phyloP scores from a whole-genome alignment of 1,140 invertebrate species.

The Ditylenchus dipsaci region DNA sequence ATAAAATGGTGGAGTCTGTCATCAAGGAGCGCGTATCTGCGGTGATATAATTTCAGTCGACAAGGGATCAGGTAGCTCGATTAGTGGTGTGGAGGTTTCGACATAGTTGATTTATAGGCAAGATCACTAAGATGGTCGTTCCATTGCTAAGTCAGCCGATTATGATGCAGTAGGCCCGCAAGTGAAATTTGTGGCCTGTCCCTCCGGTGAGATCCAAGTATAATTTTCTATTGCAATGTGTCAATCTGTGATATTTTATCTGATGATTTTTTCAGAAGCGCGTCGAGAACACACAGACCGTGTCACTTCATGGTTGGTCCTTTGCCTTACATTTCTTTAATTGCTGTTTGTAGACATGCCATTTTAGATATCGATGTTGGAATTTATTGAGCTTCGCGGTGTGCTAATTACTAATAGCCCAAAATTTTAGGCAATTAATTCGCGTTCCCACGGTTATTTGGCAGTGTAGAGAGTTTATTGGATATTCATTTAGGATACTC shows the following conservation, averaged over 20 bases:
- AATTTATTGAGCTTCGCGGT: not conserved
- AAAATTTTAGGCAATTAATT: conserved; percentile 40
- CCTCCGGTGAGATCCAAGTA: conserved; percentile 79
- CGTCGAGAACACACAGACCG: conserved; percentile 97
- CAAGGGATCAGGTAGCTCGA: conserved; percentile 48
- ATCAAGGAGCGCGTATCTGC: conserved; percentile 84
- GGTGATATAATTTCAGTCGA: conserved; percentile 59
- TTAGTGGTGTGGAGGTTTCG: not conserved
- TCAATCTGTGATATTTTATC: not conserved
- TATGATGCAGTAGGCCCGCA: conserved; percentile 89
- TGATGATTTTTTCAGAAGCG: conserved; percentile 71
- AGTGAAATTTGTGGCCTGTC: conserved; percentile 89
- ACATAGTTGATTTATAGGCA: conserved; percentile 65
- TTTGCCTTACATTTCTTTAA: no score
- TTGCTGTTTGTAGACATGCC: conserved; percentile 73
- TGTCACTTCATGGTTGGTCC: conserved; percentile 80
- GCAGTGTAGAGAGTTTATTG: not conserved
- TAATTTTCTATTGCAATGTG: not conserved
- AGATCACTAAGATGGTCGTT: conserved; percentile 90
- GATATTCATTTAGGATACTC: not conserved
- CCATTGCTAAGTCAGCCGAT: conserved; percentile 88
- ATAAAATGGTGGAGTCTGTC: conserved; percentile 95
- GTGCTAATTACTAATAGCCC: not conserved
- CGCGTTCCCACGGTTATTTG: conserved; percentile 41
- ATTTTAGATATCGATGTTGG: not conserved